These are phyloP conservation scores for Drosophila aldrichi DNA, from an alignment of 2,888 invertebrate species.

Conservation along the genomic window DNA sequence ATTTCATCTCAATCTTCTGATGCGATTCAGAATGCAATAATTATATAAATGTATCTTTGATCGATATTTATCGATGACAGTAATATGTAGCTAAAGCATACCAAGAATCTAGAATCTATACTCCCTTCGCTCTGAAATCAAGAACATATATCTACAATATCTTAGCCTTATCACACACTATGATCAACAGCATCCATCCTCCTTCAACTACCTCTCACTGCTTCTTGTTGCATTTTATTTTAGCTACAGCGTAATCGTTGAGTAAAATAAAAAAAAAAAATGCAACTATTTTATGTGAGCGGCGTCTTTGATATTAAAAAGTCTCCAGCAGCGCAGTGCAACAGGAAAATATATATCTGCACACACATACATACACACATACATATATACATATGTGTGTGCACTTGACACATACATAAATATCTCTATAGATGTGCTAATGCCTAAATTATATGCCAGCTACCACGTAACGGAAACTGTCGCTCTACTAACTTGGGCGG, in stretches of 20 bases:
- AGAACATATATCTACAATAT: not conserved
- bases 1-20: no score
- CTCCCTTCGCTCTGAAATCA: not conserved
- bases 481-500: constrained; percentile 74
- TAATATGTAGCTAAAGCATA: no score
- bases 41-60: no score
- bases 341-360: constrained; percentile 20
- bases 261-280: not conserved
- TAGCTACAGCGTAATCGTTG: not conserved
- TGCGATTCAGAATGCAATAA: no score
- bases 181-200: not conserved
- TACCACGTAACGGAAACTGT: constrained; percentile 65
- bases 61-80: no score
- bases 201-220: no score
- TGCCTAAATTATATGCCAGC: constrained; percentile 72
- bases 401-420: constrained; percentile 17
- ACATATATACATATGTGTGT: not conserved
- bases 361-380: not conserved
- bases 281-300: constrained; percentile 58
- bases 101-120: no score
- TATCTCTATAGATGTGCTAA: constrained; percentile 48
- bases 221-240: not conserved
- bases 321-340: constrained; percentile 60
- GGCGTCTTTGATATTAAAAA: constrained; percentile 63
- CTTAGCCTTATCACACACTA: not conserved